Evolutionary conservation across 2,797 vertebrate genomes (phyloP).

Genomic region (Sebastes diploproa): DNA sequence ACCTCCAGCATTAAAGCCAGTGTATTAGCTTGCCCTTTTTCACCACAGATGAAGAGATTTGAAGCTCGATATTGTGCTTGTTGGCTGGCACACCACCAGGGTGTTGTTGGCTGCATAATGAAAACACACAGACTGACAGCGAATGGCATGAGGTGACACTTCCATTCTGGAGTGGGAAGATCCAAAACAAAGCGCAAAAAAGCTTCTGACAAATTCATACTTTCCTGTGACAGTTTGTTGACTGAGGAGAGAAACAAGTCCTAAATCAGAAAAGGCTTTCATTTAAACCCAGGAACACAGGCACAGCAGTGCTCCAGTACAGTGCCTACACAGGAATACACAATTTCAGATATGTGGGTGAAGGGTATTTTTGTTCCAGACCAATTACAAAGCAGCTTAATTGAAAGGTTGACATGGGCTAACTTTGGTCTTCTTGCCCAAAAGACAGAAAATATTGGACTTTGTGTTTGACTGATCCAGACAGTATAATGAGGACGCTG

Average conservation of each 20-base stretch:
- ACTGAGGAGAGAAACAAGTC: constrained; percentile 64
- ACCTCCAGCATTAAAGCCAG: constrained; percentile 72
- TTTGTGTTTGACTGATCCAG: constrained; percentile 21
- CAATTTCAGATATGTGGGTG: constrained; percentile 52
- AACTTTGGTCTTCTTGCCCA: constrained; percentile 18
- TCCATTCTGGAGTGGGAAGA: constrained; percentile 74
- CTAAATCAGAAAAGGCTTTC: constrained; percentile 63
- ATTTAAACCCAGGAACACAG: constrained; percentile 57
- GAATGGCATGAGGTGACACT: constrained; percentile 77
- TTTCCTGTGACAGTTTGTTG: constrained; percentile 75
- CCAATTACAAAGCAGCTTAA: constrained; percentile 53
- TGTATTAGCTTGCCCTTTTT: constrained; percentile 77
- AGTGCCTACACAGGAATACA: constrained; percentile 47
- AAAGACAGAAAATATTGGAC: constrained; percentile 33
- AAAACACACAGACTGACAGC: constrained; percentile 81
- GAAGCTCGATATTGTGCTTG: constrained; percentile 73
- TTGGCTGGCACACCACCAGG: constrained; percentile 70
- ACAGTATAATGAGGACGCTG: not conserved
- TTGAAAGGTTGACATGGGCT: constrained; percentile 44
- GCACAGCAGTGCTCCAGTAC: constrained; percentile 42
- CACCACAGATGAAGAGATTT: constrained; percentile 78
- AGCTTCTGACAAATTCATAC: constrained; percentile 76
- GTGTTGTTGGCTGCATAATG: constrained; percentile 79
- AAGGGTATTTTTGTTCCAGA: constrained; percentile 45
- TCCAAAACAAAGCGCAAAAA: constrained; percentile 75